These are phyloP conservation scores for Sciurus vulgaris DNA, from an alignment of 2,797 vertebrate genomes.

Conservation along the genomic window DNA sequence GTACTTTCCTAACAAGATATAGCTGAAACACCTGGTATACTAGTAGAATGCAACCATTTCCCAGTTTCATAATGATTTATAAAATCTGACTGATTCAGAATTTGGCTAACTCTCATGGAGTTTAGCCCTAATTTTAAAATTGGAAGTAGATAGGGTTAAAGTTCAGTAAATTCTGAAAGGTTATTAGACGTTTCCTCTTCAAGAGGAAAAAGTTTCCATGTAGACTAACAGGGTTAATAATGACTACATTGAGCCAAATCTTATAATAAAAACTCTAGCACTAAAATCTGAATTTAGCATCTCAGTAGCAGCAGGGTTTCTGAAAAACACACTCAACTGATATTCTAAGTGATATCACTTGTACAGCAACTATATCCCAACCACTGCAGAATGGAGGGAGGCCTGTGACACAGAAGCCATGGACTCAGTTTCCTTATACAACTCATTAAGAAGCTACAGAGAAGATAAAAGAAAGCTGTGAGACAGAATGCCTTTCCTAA, in stretches of 20 bases:
- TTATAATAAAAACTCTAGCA: conserved; percentile 37
- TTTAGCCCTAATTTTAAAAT: neutral
- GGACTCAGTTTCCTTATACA: neutral
- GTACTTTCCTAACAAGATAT: conserved; percentile 33
- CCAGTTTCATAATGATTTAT: neutral
- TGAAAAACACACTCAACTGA: neutral
- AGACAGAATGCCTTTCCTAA: conserved; percentile 29
- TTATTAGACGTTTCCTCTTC: conserved; percentile 33
- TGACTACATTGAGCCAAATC: neutral
- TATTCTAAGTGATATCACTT: neutral
- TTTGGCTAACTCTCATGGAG: conserved; percentile 18
- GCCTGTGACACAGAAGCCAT: conserved; percentile 17
- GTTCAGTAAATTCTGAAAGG: conserved; percentile 47
- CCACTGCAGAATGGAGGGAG: conserved; percentile 14
- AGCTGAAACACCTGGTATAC: neutral
- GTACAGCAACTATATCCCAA: neutral
- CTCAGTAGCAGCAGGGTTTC: neutral
- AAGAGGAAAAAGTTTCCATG: conserved; percentile 16
- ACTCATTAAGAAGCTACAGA: neutral
- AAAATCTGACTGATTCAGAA: neutral
- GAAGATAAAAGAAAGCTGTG: neutral
- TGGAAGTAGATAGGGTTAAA: neutral
- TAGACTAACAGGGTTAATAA: conserved; percentile 10
- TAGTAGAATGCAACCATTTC: neutral
- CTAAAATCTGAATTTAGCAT: conserved; percentile 52